Conservation (phyloP, 2,888 invertebrate species). For the Arctia plantaginis region DNA sequence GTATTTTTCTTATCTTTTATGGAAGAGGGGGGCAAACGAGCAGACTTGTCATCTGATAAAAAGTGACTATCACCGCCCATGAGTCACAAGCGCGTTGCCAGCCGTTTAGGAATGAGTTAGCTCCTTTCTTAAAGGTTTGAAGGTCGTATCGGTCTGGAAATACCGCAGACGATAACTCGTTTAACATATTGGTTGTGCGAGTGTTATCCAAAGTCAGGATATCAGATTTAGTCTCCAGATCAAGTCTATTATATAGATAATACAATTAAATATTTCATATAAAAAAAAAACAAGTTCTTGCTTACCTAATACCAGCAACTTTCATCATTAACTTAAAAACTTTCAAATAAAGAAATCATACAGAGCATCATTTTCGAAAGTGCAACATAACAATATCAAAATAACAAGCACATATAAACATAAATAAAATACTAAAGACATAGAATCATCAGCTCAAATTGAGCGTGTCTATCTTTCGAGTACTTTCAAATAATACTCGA, state of each 20-base stretch:
- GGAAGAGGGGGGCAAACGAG: too few relatives aligned
- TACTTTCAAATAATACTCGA: slow-evolving; percentile 50
- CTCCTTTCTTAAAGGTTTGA: too few relatives aligned
- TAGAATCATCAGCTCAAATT: slow-evolving; percentile 46
- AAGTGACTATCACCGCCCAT: too few relatives aligned
- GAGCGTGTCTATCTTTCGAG: slow-evolving; percentile 45
- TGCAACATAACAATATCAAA: slow-evolving; percentile 26
- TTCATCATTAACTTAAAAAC: slow-evolving; percentile 10
- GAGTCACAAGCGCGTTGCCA: too few relatives aligned
- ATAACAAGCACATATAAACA: slow-evolving; percentile 16
- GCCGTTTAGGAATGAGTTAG: too few relatives aligned
- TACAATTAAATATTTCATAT: neutral
- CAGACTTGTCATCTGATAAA: too few relatives aligned
- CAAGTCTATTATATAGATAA: neutral
- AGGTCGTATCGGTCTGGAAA: too few relatives aligned
- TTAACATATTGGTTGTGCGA: neutral
- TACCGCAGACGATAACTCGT: too few relatives aligned
- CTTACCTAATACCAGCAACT: neutral
- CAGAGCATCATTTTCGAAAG: slow-evolving; percentile 18
- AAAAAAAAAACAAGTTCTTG: neutral
- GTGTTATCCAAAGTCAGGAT: neutral
- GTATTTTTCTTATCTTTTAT: too few relatives aligned
- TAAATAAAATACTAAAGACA: slow-evolving; percentile 28
- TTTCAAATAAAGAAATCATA: slow-evolving; percentile 23
- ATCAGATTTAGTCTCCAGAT: neutral